Percentiles rank a stretch among this genome's conserved stretches.
Evolutionary conservation across 1,140 invertebrate genomes (phyloP).

Genomic region (Euborellia annulipes): DNA sequence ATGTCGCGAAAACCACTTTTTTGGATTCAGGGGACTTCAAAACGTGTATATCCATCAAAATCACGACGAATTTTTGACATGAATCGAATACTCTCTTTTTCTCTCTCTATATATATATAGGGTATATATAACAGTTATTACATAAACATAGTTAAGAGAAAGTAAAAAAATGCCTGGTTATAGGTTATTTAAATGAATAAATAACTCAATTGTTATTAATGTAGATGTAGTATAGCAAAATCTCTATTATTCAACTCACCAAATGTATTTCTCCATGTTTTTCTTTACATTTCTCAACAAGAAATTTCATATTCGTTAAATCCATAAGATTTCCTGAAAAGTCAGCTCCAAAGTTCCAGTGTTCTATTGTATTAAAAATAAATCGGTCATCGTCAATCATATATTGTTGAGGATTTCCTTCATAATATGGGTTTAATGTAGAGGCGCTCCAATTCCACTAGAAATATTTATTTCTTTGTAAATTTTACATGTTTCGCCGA

Average conservation of each 20-base stretch:
- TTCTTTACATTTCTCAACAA: constrained; percentile 27
- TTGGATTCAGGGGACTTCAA: too few relatives aligned
- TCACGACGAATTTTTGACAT: too few relatives aligned
- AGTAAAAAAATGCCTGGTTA: background rate
- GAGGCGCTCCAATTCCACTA: constrained; percentile 73
- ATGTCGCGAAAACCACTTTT: too few relatives aligned
- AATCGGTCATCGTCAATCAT: constrained; percentile 80
- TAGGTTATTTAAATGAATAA: too few relatives aligned
- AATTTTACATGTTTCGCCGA: constrained; percentile 4
- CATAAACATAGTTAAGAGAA: too few relatives aligned
- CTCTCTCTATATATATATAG: too few relatives aligned
- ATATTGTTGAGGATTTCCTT: constrained; percentile 51
- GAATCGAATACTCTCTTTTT: too few relatives aligned
- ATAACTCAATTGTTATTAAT: too few relatives aligned
- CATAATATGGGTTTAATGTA: constrained; percentile 83
- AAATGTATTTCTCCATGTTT: constrained; percentile 18
- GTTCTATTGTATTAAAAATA: constrained; percentile 52
- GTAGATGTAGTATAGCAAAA: too few relatives aligned
- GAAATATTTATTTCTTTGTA: constrained; percentile 18
- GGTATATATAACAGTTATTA: too few relatives aligned
- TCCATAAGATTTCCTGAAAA: constrained; percentile 66
- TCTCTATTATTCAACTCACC: constrained; percentile 21
- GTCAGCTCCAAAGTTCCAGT: constrained; percentile 78
- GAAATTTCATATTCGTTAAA: constrained; percentile 42
- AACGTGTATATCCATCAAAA: too few relatives aligned